Percentiles rank a stretch among this genome's conserved stretches.
Evolutionary conservation across 2,888 invertebrate genomes (phyloP).

Genomic region (Pelosia muscerda): DNA sequence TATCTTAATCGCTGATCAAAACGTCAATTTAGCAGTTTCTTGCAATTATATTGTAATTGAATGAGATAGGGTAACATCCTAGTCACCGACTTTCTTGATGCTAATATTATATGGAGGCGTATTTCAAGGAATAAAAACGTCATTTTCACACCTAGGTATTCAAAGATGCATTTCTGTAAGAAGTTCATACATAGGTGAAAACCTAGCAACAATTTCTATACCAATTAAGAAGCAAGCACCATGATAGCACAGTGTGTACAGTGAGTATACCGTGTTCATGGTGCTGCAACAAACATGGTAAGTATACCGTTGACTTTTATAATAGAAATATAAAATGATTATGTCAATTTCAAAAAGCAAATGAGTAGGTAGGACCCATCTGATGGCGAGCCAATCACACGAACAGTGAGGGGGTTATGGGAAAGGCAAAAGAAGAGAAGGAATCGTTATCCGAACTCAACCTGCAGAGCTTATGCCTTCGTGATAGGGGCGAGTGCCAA

Average conservation of each 20-base stretch:
- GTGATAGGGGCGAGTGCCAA: not conserved
- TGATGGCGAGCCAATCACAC: not conserved
- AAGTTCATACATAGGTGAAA: not conserved
- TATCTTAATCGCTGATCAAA: slow-evolving; percentile 53
- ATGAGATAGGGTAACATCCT: slow-evolving; percentile 28
- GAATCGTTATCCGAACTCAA: not conserved
- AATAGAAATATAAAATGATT: too few species aligned
- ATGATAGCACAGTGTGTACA: too few species aligned
- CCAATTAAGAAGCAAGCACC: not conserved
- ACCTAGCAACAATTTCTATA: not conserved
- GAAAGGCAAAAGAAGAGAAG: not conserved
- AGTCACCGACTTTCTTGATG: slow-evolving; percentile 41
- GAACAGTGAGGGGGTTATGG: not conserved
- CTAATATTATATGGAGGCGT: not conserved
- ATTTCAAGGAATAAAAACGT: not conserved
- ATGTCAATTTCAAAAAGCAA: too few species aligned
- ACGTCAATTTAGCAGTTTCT: slow-evolving; percentile 50
- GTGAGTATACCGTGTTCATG: too few species aligned
- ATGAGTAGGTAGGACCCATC: not conserved
- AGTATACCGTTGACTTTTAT: too few species aligned
- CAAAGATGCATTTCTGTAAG: not conserved
- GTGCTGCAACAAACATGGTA: too few species aligned
- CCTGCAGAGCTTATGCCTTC: not conserved
- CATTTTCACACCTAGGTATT: not conserved
- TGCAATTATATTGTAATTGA: slow-evolving; percentile 36